phyloP scores from a whole-genome alignment of 2,113 vertebrate genomes.

The Silurus asotus region DNA sequence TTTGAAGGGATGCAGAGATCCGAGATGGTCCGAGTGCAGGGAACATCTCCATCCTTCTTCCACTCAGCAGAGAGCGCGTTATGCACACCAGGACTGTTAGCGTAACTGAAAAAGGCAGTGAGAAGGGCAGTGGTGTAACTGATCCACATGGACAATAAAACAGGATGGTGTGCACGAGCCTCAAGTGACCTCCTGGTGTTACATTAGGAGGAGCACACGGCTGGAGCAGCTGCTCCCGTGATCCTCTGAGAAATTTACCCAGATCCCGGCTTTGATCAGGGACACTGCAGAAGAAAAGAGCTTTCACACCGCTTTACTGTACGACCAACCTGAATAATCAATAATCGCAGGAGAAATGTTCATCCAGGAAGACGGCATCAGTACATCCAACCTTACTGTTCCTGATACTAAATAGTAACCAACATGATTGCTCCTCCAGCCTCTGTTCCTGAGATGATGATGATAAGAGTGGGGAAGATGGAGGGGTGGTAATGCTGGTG shows the following conservation, averaged over 20 bases:
- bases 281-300: neutral
- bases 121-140: neutral
- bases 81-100: slow-evolving; percentile 55
- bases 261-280: neutral
- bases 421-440: too few species aligned
- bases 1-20: slow-evolving; percentile 26
- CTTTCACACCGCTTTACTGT: neutral
- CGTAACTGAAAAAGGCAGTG: slow-evolving; percentile 29
- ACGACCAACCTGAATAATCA: too few species aligned
- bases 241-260: neutral
- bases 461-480: too few species aligned
- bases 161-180: neutral
- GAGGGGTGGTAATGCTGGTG: too few species aligned
- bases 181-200: neutral
- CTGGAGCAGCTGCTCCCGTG: neutral
- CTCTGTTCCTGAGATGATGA: too few species aligned
- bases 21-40: neutral
- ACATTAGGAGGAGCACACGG: neutral
- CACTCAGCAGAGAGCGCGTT: slow-evolving; percentile 55
- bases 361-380: too few species aligned
- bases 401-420: too few species aligned
- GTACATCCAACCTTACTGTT: too few species aligned
- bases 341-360: too few species aligned
- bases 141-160: neutral
- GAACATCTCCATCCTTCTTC: slow-evolving; percentile 18